A percentile compares a stretch with the other conserved stretches of the same genome.
Conservation (phyloP, 64 coral and sea anemone species). For the Acropora tenuis region DNA sequence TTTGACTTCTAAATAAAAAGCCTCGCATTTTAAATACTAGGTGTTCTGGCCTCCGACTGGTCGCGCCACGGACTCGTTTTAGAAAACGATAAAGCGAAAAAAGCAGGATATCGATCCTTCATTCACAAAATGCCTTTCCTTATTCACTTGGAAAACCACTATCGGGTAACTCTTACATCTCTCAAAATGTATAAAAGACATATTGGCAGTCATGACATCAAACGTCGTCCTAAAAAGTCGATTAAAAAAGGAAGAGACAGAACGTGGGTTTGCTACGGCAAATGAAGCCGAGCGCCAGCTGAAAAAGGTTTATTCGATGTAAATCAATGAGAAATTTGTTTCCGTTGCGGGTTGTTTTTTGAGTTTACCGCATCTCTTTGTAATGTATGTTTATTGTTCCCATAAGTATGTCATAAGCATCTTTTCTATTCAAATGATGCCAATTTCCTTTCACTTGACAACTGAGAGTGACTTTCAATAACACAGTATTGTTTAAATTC, state of each 20-base stretch:
- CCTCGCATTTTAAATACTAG: no score
- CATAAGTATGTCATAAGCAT: background rate
- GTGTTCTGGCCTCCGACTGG: no score
- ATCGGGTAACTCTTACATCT: no score
- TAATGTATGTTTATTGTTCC: background rate
- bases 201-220: background rate
- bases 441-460: background rate
- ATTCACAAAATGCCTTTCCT: background rate
- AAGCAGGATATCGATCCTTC: no score
- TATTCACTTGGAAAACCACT: background rate
- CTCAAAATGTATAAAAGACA: background rate
- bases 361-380: background rate
- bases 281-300: no score
- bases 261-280: no score
- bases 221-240: no score
- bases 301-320: background rate
- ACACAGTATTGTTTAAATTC: background rate
- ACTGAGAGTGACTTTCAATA: background rate
- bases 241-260: no score
- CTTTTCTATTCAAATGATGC: background rate
- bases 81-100: no score
- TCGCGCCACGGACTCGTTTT: no score
- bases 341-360: background rate
- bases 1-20: no score
- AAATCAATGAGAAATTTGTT: background rate